These are phyloP conservation scores for Pseudopipra pipra DNA, from an alignment of 2,113 vertebrate genomes.

Conservation along the genomic window DNA sequence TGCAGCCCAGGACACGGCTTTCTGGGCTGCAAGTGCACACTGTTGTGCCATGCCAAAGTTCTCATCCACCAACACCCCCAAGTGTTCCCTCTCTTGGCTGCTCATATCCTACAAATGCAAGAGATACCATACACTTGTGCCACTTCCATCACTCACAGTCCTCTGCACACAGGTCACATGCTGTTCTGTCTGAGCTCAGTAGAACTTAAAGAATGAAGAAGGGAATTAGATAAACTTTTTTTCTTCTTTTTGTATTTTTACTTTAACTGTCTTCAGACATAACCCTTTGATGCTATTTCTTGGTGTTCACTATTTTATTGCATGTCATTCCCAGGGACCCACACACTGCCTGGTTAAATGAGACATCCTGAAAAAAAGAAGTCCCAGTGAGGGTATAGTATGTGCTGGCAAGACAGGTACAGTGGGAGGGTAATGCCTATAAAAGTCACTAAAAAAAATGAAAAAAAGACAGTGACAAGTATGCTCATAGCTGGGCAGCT, in stretches of 20 bases:
- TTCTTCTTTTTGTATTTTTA: neutral
- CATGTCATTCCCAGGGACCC: no score
- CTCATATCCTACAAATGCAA: neutral
- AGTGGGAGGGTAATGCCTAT: neutral
- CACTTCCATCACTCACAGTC: neutral
- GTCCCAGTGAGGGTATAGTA: fast-evolving
- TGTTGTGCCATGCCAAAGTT: neutral
- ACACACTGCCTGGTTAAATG: no score
- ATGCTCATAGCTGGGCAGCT: fast-evolving
- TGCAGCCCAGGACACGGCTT: neutral
- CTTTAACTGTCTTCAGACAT: neutral
- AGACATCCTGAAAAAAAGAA: neutral
- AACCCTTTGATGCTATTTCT: neutral
- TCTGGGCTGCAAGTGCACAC: neutral
- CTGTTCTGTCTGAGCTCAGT: neutral
- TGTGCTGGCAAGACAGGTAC: neutral
- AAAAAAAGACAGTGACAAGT: no score
- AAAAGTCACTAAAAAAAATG: no score
- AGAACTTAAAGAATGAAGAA: neutral
- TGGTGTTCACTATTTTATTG: neutral
- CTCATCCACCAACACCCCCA: neutral
- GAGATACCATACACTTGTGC: neutral
- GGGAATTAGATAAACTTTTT: no score
- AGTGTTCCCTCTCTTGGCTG: neutral
- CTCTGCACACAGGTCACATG: neutral